Percentiles rank a stretch among this genome's conserved stretches.
phyloP scores from a whole-genome alignment of 2,113 vertebrate genomes.

The Neolamprologus devosi region DNA sequence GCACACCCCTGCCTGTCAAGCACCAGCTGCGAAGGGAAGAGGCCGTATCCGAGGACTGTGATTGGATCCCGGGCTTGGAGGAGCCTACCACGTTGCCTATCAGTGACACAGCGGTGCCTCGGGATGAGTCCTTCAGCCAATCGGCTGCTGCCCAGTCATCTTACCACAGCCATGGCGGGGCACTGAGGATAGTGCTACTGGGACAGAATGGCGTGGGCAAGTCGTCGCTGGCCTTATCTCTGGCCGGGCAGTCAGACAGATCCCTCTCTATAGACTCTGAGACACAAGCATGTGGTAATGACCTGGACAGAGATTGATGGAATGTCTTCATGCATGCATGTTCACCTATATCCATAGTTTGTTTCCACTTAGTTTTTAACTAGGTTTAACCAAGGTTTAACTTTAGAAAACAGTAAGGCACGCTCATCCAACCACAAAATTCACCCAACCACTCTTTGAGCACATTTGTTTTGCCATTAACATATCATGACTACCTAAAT shows the following conservation, averaged over 20 bases:
- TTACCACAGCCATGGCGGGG: constrained; percentile 57
- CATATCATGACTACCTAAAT: background rate
- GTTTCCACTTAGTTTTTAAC: background rate
- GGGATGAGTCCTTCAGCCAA: constrained; percentile 52
- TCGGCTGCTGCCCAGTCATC: constrained; percentile 8
- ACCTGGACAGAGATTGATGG: background rate
- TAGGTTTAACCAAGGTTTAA: background rate
- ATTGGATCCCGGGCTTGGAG: constrained; percentile 65
- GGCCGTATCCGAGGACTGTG: constrained; percentile 71
- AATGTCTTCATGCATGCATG: background rate
- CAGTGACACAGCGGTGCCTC: constrained; percentile 49
- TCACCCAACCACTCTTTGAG: background rate
- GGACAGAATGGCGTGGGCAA: constrained; percentile 88
- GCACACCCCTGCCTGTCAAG: constrained; percentile 74
- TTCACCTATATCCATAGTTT: background rate
- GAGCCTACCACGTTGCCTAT: constrained; percentile 54
- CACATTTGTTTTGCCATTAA: background rate
- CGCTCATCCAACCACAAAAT: background rate
- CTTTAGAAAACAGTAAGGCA: background rate
- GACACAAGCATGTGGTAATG: constrained; percentile 68
- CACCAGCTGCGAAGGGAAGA: constrained; percentile 73
- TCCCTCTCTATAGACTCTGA: constrained; percentile 63
- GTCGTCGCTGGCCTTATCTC: constrained; percentile 79
- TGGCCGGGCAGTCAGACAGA: constrained; percentile 76
- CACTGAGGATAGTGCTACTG: constrained; percentile 73